Evolutionary conservation across 2,113 vertebrate species (phyloP), one percentile per base, ranked within the genome.

Genomic region (Lanius collurio): DNA sequence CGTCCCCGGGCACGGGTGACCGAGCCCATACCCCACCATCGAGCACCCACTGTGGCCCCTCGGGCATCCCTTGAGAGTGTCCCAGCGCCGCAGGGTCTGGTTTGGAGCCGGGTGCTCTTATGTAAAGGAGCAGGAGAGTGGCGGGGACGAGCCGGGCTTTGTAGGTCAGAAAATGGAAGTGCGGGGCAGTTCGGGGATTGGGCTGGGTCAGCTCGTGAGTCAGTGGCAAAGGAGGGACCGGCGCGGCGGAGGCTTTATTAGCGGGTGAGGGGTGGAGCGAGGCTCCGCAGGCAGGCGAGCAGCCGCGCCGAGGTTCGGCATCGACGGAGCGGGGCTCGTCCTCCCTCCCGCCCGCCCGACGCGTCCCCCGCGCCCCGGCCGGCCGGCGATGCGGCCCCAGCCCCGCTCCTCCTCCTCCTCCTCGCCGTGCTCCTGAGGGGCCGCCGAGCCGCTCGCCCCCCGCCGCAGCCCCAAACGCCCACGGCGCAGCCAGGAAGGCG

Each of bases 221-320:
- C 92, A 97, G 94, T 95, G 78, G 63, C 86, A 95, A 94, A 95
- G 91, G 82, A 95, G 88, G 92, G 82, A 92, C 93, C 46, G 23
- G 92, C 74, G 17, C 59, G 44, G 84, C 67, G 14, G 84, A 95
- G 94, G 87, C 95, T 95, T 96, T 91, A 97, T 97, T 97, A 97
- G 79, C 70, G 4, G 87, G 0, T 1, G 95, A 86, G 94, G 93
- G 97, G 97, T 80, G 96, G 97, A 94, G 94, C 95, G 14, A 92
- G 83, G 83, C 83, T 79, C 79, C 27, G 64, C 64, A 65, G 89
- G 89, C 91, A 74, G 93, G 85, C 44, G 41, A 91, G 86, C 70
- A 81, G 95, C 75, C 75, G 41, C 67, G 47, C 79, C 21, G 70
- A 70, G 87, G 23, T n/a, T 33, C 71, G n/a, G 83, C 91, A 80